Evolutionary conservation across 2,113 vertebrate genomes (phyloP).

Genomic region (Pangasianodon gigas): DNA sequence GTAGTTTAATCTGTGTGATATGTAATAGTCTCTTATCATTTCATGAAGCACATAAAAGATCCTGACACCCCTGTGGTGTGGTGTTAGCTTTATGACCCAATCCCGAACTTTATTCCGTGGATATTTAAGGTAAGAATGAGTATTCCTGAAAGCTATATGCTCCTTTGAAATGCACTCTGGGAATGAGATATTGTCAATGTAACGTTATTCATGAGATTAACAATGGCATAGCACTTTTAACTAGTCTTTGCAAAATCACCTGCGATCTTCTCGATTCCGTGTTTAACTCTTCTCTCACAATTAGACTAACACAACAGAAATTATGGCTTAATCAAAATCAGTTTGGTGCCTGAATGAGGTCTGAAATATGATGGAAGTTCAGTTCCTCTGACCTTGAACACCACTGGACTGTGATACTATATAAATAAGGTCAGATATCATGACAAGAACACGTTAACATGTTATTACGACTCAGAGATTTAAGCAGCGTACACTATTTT

Average conservation of each 20-base stretch:
- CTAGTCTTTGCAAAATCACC: background rate
- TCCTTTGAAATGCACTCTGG: background rate
- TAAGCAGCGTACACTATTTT: background rate
- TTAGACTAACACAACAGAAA: background rate
- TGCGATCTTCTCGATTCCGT: background rate
- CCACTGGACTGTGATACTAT: constrained; percentile 5
- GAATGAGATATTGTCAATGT: constrained; percentile 14
- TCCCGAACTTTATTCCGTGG: background rate
- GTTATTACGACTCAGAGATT: background rate
- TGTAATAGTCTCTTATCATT: constrained; percentile 2
- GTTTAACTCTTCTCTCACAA: background rate
- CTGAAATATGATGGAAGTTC: constrained; percentile 41
- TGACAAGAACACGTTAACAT: constrained; percentile 2
- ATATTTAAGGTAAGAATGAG: background rate
- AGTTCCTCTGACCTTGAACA: background rate
- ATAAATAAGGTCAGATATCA: constrained; percentile 26
- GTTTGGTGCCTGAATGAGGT: constrained; percentile 10
- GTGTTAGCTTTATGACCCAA: constrained; percentile 16
- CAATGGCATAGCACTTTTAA: background rate
- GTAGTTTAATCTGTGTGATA: background rate
- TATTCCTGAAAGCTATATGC: background rate
- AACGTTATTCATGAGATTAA: constrained; percentile 6
- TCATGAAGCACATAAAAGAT: background rate
- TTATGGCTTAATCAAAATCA: background rate
- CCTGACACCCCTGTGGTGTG: constrained; percentile 1